A percentile compares a stretch with the other conserved stretches of the same genome.
These are phyloP conservation scores for Fundulus diaphanus DNA, from an alignment of 2,797 vertebrate genomes.

Conservation along the genomic window DNA sequence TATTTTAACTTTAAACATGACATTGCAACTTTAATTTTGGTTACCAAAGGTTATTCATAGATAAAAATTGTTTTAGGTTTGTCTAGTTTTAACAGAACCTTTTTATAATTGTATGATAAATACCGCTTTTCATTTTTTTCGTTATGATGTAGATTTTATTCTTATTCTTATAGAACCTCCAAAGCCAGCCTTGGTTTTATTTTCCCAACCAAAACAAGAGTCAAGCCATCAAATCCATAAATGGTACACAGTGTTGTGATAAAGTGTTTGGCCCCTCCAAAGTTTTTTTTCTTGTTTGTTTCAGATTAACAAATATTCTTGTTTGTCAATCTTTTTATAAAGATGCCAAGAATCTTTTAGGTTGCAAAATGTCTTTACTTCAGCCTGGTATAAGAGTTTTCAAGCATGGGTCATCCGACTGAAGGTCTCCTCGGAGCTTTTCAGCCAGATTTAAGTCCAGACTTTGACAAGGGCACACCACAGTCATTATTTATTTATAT, in stretches of 20 bases:
- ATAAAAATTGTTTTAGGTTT: not conserved
- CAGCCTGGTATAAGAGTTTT: too few relatives aligned
- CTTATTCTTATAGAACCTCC: constrained; percentile 60
- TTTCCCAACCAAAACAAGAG: constrained; percentile 85
- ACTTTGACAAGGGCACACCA: too few relatives aligned
- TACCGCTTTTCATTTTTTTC: constrained; percentile 39
- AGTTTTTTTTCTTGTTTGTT: not conserved
- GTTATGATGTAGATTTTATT: not conserved
- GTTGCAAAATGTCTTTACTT: not conserved
- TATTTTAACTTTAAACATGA: constrained; percentile 68
- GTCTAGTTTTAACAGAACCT: constrained; percentile 2
- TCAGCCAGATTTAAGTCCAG: too few relatives aligned
- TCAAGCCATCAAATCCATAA: constrained; percentile 32
- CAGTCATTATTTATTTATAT: too few relatives aligned
- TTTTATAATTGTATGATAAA: constrained; percentile 65
- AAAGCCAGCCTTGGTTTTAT: constrained; percentile 74
- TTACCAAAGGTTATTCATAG: constrained; percentile 36
- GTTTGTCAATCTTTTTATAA: too few relatives aligned
- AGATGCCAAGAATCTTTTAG: too few relatives aligned
- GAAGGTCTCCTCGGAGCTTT: too few relatives aligned
- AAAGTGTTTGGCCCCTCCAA: not conserved
- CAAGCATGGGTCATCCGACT: too few relatives aligned
- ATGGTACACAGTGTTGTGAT: not conserved
- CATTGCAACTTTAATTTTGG: constrained; percentile 53
- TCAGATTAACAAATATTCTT: not conserved